Conservation (phyloP, 2,888 invertebrate genomes). For the Iphiclides podalirius region DNA sequence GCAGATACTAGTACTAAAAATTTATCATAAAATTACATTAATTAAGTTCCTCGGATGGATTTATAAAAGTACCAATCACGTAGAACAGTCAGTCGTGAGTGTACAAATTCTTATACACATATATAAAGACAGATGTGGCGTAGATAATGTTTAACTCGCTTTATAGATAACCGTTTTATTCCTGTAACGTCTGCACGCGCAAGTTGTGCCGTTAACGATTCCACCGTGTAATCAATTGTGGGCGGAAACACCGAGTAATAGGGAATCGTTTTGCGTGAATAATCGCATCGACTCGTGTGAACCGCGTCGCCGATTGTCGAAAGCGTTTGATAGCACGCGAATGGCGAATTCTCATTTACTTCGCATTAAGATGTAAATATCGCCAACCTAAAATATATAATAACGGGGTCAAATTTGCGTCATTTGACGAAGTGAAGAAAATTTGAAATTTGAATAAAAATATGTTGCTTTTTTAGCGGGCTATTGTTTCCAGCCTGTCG, state of each 20-base stretch:
- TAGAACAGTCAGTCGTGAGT: not conserved
- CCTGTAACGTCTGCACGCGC: constrained; percentile 7
- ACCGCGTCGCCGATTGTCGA: not conserved
- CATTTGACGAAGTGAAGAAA: not conserved
- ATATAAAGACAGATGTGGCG: not conserved
- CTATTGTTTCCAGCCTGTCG: not conserved
- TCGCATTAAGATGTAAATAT: constrained; percentile 7
- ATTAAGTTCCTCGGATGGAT: too few relatives aligned
- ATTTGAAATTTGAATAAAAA: not conserved
- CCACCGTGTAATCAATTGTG: constrained; percentile 10
- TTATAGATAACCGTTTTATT: constrained; percentile 18
- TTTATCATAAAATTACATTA: too few relatives aligned
- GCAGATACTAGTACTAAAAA: too few relatives aligned
- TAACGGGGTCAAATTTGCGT: not conserved
- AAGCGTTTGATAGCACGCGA: constrained; percentile 11
- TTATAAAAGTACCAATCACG: not conserved
- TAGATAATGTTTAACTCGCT: not conserved
- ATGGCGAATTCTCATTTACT: constrained; percentile 4
- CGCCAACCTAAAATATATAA: not conserved
- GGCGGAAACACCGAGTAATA: not conserved
- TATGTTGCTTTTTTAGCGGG: not conserved
- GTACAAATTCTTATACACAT: not conserved
- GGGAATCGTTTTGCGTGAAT: not conserved
- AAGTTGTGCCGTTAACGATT: constrained; percentile 7
- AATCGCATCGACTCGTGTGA: not conserved